These are phyloP conservation scores for Siniperca undulata DNA, from an alignment of 2,797 vertebrate species.

Conservation along the genomic window DNA sequence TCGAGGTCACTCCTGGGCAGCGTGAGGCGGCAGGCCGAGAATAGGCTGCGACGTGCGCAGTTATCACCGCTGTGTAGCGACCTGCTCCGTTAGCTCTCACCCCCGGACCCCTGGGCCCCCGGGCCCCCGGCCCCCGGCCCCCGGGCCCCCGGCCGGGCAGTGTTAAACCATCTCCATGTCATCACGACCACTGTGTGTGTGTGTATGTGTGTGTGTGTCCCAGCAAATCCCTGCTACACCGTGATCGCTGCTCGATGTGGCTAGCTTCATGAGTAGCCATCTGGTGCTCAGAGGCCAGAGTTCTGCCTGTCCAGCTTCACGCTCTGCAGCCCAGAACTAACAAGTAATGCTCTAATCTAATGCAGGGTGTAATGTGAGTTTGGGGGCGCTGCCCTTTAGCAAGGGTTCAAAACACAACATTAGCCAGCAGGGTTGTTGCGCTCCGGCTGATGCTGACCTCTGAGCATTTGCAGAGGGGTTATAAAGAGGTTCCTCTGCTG, in stretches of 20 bases:
- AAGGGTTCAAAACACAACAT: background rate
- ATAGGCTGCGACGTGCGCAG: slow-evolving; percentile 32
- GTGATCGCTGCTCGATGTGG: background rate
- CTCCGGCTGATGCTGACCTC: background rate
- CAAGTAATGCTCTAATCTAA: background rate
- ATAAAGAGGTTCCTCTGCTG: too few relatives aligned
- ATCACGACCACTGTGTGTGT: background rate
- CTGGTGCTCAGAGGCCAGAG: slow-evolving; percentile 6
- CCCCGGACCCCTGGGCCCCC: background rate
- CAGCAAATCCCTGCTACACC: background rate
- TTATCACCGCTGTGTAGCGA: slow-evolving; percentile 15
- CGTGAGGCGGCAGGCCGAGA: slow-evolving; percentile 3
- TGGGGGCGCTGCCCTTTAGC: background rate
- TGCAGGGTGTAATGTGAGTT: background rate
- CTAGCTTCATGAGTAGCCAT: slow-evolving; percentile 1
- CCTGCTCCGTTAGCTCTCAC: slow-evolving; percentile 22
- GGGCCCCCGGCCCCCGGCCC: too few relatives aligned
- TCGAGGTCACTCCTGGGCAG: slow-evolving; percentile 20
- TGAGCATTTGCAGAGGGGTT: background rate
- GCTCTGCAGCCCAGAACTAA: background rate
- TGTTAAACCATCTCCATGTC: background rate
- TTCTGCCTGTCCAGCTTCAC: background rate
- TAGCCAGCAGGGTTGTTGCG: background rate
- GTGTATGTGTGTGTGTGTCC: background rate
- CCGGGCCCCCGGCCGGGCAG: too few relatives aligned